Evolutionary conservation across 2,113 vertebrate genomes (phyloP), one percentile per base, ranked within the genome.

Genomic region (Centrocercus urophasianus): DNA sequence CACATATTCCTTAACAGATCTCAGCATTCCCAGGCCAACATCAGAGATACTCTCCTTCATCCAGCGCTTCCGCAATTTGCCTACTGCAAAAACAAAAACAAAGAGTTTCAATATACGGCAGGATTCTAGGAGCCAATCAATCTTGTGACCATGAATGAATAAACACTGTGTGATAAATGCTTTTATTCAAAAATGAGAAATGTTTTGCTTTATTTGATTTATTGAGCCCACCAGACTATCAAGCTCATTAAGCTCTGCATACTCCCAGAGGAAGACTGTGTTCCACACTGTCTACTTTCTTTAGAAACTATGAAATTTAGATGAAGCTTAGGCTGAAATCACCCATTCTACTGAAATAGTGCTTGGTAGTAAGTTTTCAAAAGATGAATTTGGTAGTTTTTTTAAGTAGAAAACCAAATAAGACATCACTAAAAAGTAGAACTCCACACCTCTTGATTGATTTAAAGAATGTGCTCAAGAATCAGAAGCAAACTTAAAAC

Each of bases 191-290:
- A 98, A 98, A 98, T 98, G 98, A 99, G 99, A 99, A 99, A 99
- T 99, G 99, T 99, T 99, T 99, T 99, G 98, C 98, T 99, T 99
- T 99, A 98, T 98, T 98, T 99, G 99, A 99, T 99, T 99, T 99
- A 99, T 99, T 99, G 99, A 99, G 99, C 99, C 98, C 98, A 99
- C 98, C 98, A 99, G 99, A 99, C 99, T 99, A 99, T 99, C 99
- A 99, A 99, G 99, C 99, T 99, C 99, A 99, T 99, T 99, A 99
- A 99, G 98, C 98, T 97, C 98, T 96, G 97, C 97, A 98, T 97
- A 98, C 98, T 99, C 99, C 99, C 98, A 98, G 97, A 98, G 98
- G 99, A 99, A 98, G 98, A 97, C 97, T 96, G 97, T 96, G 98
- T 98, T 98, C 97, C 97, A 97, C 97, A 97, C 94, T 97, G 98